These are phyloP conservation scores for Colletes gigas DNA, from an alignment of 1,140 invertebrate species.

Conservation along the genomic window DNA sequence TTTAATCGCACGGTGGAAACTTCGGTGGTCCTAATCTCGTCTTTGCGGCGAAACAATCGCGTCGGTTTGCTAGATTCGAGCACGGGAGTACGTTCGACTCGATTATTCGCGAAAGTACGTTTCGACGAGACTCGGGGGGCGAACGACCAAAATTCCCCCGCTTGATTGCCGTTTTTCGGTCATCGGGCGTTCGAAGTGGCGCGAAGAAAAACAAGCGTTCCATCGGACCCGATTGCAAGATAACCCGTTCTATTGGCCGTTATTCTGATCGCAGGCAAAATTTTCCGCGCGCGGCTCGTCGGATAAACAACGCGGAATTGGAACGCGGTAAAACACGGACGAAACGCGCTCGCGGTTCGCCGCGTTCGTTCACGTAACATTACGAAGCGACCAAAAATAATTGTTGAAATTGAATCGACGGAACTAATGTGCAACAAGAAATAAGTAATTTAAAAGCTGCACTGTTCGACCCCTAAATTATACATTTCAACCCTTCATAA, in stretches of 20 bases:
- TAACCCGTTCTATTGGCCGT: slow-evolving; percentile 53
- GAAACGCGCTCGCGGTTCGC: slow-evolving; percentile 16
- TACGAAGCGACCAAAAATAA: neutral
- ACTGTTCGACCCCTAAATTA: too few relatives aligned
- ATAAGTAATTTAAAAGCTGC: too few relatives aligned
- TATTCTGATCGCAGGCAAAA: slow-evolving; percentile 32
- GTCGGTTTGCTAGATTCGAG: too few relatives aligned
- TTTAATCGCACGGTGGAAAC: too few relatives aligned
- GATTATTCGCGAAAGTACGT: slow-evolving; percentile 4
- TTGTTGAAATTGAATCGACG: too few relatives aligned
- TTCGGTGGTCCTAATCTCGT: too few relatives aligned
- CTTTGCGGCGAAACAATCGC: too few relatives aligned
- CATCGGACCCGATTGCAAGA: slow-evolving; percentile 35
- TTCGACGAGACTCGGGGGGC: neutral
- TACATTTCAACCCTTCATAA: too few relatives aligned
- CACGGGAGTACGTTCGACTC: neutral
- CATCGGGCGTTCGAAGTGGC: neutral
- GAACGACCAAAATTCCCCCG: neutral
- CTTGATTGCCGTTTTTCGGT: slow-evolving; percentile 29
- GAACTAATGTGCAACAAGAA: too few relatives aligned
- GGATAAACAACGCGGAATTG: slow-evolving; percentile 5
- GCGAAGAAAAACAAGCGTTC: slow-evolving; percentile 46
- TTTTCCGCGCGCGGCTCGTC: slow-evolving; percentile 7
- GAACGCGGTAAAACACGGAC: slow-evolving; percentile 29
- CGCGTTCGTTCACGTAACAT: slow-evolving; percentile 40